Base-by-base conservation (phyloP, 1,140 invertebrate genomes). In the Heliconius congener region DNA sequence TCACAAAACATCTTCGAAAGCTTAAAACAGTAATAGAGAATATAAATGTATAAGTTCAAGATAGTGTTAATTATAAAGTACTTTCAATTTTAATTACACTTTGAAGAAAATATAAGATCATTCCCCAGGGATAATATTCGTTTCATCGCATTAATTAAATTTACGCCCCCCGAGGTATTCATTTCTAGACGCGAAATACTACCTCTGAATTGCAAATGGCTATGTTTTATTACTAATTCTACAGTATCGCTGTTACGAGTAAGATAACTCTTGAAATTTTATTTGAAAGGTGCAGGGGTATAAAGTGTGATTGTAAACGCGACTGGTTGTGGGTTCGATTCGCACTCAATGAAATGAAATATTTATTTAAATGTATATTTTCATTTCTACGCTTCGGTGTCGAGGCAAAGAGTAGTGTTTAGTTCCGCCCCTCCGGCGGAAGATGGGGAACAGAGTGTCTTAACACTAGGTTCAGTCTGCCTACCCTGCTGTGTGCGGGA, bases 141-240 rank as follows among this genome's bases (percentile, higher is more conserved):
- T 79, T 83, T 83, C 76, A 83, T 79, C 70, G 74, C 77, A 83
- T 82, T 83, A 85, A 85, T 82, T 83, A 83, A 85, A 83, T 82
- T 83, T 83, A 85, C 79, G 74, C 80, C 72, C 78, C 82, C 83
- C 79, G 60, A 80, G 70, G 52, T 78, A 80, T 80, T 77, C 66
- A 81, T 74, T 81, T 78, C 57, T 78, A 80, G 66, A 76, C 0
- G 60, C 27, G 23, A 66, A 66, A 30, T 66, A 66, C 60, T 66
- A 66, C 13, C 60, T 27, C 3, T 3, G 60, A 66, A 66, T 66
- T 66, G 23, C 13, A 66, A 66, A 66, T 27, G 23, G 60, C 23
- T 0, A 27, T 66, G 60, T 30, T 66, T 66, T 66, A 66, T 27
- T 66, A 66, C 60, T 13, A 66, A 66, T 66, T 66, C 60, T 66